phyloP scores from a whole-genome alignment of 2,888 invertebrate genomes.

The Polydesmus complanatus region DNA sequence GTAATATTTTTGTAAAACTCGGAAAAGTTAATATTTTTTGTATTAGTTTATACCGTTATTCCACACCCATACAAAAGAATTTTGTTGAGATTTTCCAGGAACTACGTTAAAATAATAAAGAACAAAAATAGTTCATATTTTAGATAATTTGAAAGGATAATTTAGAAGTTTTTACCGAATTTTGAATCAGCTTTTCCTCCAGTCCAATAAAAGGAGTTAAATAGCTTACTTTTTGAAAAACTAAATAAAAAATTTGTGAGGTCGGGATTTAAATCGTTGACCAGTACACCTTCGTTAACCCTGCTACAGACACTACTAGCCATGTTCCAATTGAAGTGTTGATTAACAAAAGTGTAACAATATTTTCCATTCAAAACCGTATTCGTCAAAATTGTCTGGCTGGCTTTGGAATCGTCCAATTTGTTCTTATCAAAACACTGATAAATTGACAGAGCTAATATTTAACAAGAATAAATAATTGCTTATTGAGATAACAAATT shows the following conservation, averaged over 20 bases:
- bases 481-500: background rate
- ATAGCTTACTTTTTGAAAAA: no score
- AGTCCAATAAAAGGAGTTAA: slow-evolving; percentile 4
- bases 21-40: background rate
- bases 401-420: background rate
- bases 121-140: no score
- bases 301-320: background rate
- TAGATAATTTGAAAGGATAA: no score
- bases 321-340: background rate
- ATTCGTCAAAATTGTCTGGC: background rate
- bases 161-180: background rate
- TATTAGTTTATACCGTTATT: background rate
- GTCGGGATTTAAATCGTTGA: slow-evolving; percentile 2
- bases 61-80: background rate
- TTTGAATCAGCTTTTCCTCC: background rate
- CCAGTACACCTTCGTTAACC: slow-evolving; percentile 1
- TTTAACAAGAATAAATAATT: background rate
- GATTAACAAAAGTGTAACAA: slow-evolving; percentile 6
- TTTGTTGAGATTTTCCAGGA: background rate
- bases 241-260: background rate
- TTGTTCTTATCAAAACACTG: slow-evolving; percentile 10
- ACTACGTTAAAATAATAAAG: no score
- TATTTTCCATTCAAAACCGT: background rate
- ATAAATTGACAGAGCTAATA: slow-evolving; percentile 6
- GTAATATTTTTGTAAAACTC: background rate